Base-by-base conservation (phyloP, 2,888 invertebrate genomes). In the Lissonota sp. region DNA sequence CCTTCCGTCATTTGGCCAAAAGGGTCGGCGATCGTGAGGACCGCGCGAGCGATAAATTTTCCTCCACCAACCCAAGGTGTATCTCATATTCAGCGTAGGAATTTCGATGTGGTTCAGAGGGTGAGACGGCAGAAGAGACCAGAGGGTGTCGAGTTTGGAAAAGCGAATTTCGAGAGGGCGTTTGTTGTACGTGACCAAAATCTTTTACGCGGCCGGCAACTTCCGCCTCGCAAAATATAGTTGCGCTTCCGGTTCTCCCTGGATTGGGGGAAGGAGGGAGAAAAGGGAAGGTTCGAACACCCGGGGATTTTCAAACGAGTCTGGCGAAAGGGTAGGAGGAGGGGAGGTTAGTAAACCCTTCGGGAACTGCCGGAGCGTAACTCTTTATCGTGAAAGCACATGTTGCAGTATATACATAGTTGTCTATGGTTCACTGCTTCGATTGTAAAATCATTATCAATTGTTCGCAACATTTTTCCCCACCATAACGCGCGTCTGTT, bases 161-260 rank as follows among this genome's bases (percentile, higher is more conserved):
- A 75, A 69, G 67, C 8, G 55, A 62, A 79, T 6, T 6, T 12
- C 53, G 53, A 53, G 14, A 53, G 14, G 53, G 53, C 49, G 63
- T 53, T 60, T 16, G 37, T 40, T 46, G 76, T 84, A 88, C 89
- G 89, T 88, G 89, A 87, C 84, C 83, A 81, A 87, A 88, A 89
- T 88, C 60, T 69, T 53, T 87, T 64, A 55, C 42, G 37, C 49
- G 64, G 70, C 77, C 73, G 74, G 70, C 70, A 39, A 39, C 64
- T 71, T 62, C 42, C 57, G 55, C 66, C 69, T 64, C 77, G 71
- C 67, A 75, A 79, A 71, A 26, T 26, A 26, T 58, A 46, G 53
- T 75, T 44, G 37, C 73, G 49, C 53, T 78, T 81, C 78, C 81
- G 80, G 67, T 75, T 80, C 40, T 69, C 10, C n/a, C 1, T 26